Conservation (phyloP, 2,113 vertebrate species). For the Calidris pugnax region DNA sequence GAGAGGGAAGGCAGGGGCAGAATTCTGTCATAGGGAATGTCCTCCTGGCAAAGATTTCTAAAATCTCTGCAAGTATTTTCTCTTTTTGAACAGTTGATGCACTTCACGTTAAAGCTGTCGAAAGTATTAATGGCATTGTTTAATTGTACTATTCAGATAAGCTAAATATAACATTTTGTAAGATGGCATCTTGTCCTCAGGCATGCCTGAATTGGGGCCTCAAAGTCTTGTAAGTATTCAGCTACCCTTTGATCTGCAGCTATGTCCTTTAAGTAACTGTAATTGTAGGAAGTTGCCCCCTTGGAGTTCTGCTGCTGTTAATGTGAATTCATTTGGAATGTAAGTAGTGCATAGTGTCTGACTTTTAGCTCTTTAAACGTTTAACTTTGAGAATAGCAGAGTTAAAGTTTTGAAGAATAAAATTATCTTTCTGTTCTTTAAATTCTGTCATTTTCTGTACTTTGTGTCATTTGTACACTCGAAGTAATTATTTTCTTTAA, state of each 20-base stretch:
- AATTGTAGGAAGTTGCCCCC: not conserved
- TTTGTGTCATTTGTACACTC: not conserved
- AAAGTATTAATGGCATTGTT: not conserved
- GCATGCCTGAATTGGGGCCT: not conserved
- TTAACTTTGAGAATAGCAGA: not conserved
- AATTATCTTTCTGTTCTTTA: not conserved
- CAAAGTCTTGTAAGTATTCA: not conserved
- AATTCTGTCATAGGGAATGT: not conserved
- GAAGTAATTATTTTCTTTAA: not conserved
- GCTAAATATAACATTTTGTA: not conserved
- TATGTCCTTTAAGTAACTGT: not conserved
- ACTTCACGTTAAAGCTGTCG: not conserved
- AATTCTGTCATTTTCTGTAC: not conserved
- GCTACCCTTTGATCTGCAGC: not conserved
- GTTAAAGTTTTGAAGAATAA: not conserved
- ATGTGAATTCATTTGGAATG: not conserved
- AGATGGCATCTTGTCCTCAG: not conserved
- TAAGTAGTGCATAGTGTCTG: not conserved
- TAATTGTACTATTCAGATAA: not conserved
- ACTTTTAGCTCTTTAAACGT: not conserved
- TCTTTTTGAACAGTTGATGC: not conserved
- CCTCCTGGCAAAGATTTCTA: not conserved
- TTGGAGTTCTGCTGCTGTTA: not conserved
- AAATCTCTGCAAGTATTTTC: not conserved
- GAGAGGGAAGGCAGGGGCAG: no score